A percentile compares a stretch with the other conserved stretches of the same genome.
Evolutionary conservation across 2,113 vertebrate species (phyloP).

Genomic region (Polypterus senegalus): DNA sequence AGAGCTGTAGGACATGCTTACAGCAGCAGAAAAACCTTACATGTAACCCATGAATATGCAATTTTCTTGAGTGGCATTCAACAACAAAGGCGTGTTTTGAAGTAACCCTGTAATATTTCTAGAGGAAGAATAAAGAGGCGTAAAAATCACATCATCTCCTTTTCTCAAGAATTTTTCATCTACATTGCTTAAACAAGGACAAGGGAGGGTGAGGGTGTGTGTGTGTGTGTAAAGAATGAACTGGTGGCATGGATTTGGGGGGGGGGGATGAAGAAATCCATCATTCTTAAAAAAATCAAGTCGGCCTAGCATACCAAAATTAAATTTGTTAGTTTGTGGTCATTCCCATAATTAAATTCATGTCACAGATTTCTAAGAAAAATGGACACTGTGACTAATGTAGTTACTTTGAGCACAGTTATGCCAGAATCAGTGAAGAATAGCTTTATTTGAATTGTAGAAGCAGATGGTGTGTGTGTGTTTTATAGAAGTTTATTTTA

Average conservation of each 20-base stretch:
- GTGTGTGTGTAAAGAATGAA: too few relatives aligned
- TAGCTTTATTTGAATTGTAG: slow-evolving; percentile 28
- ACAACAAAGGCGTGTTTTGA: slow-evolving; percentile 55
- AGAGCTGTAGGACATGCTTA: slow-evolving; percentile 44
- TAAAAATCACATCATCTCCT: neutral
- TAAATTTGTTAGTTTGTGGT: slow-evolving; percentile 70
- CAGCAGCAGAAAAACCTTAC: slow-evolving; percentile 59
- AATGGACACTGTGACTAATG: slow-evolving; percentile 65
- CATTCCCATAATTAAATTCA: slow-evolving; percentile 70
- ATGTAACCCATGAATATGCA: slow-evolving; percentile 50
- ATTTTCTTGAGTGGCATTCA: slow-evolving; percentile 39
- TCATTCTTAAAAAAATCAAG: slow-evolving; percentile 61
- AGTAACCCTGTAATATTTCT: slow-evolving; percentile 20
- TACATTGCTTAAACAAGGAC: slow-evolving; percentile 9
- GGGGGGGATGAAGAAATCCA: slow-evolving; percentile 46
- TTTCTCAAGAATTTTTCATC: slow-evolving; percentile 2
- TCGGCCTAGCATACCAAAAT: slow-evolving; percentile 57
- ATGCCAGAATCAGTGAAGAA: slow-evolving; percentile 54
- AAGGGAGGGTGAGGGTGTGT: too few relatives aligned
- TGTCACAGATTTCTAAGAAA: slow-evolving; percentile 70
- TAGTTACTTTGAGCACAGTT: slow-evolving; percentile 52
- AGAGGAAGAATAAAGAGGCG: slow-evolving; percentile 6
- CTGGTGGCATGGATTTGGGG: neutral
- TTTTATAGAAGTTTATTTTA: neutral
- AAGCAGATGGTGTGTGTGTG: slow-evolving; percentile 2